A percentile compares a stretch with the other conserved stretches of the same genome.
phyloP scores from a whole-genome alignment of 2,888 invertebrate species.

The Plagodis pulveraria region DNA sequence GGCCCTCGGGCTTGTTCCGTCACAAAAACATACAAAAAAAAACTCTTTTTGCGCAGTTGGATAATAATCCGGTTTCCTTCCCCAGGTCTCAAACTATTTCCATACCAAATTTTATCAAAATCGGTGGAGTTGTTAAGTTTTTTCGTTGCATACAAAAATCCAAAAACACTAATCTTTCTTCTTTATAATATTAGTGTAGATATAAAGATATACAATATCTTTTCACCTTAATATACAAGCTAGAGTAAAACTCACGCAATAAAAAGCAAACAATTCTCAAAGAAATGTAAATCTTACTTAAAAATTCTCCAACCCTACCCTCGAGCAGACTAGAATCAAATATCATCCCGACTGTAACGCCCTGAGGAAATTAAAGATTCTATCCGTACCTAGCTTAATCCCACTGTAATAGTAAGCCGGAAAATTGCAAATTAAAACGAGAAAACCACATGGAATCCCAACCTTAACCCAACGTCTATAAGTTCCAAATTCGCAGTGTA shows the following conservation, averaged over 20 bases:
- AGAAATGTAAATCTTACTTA: conserved; percentile 14
- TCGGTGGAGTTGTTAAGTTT: no score
- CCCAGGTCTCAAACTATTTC: no score
- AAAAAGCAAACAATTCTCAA: conserved; percentile 8
- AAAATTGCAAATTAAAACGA: conserved; percentile 81
- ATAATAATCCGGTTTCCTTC: no score
- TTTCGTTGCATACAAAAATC: no score
- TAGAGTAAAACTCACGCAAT: conserved; percentile 1
- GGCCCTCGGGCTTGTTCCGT: no score
- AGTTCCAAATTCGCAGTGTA: conserved; percentile 37
- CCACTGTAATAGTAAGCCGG: conserved; percentile 74
- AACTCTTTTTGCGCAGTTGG: no score
- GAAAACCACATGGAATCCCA: conserved; percentile 25
- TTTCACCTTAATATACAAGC: background rate
- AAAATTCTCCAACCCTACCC: conserved; percentile 26
- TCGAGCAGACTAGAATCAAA: conserved; percentile 57
- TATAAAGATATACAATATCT: no score
- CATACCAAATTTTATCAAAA: no score
- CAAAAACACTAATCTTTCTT: no score
- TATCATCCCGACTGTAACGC: conserved; percentile 67
- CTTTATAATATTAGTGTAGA: no score
- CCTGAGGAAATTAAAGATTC: conserved; percentile 83
- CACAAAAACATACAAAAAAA: no score
- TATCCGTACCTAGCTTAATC: conserved; percentile 79
- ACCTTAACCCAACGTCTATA: conserved; percentile 29